These are phyloP conservation scores for Taurulus bubalis DNA, from an alignment of 2,113 vertebrate species.

Conservation along the genomic window DNA sequence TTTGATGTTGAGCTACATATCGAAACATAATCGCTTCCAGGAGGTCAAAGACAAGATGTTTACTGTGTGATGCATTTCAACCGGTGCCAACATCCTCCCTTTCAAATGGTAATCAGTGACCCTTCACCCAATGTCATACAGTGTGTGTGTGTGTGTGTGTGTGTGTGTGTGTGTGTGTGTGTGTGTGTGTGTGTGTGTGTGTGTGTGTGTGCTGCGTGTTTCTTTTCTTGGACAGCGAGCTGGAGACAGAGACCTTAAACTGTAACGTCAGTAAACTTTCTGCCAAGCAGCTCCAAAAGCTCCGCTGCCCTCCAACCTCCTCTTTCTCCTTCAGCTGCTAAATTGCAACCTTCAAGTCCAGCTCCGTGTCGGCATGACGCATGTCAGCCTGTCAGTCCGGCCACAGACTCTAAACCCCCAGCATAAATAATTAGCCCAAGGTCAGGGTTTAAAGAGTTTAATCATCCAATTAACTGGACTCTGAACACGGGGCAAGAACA, in stretches of 20 bases:
- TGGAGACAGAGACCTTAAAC: slow-evolving; percentile 31
- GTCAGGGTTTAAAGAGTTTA: slow-evolving; percentile 72
- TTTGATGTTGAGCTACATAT: not conserved
- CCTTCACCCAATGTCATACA: not conserved
- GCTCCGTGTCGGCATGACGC: not conserved
- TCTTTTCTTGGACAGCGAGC: not conserved
- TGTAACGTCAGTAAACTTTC: slow-evolving; percentile 46
- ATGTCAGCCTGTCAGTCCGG: slow-evolving; percentile 35
- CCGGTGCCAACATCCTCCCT: slow-evolving; percentile 51
- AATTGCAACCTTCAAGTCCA: slow-evolving; percentile 19
- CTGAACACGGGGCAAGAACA: slow-evolving; percentile 57
- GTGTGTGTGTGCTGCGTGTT: not conserved
- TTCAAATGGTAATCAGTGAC: slow-evolving; percentile 60
- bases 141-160: not conserved
- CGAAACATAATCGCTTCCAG: not conserved
- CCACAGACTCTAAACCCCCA: slow-evolving; percentile 37
- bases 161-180: too few species aligned
- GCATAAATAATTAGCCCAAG: slow-evolving; percentile 60
- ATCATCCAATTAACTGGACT: slow-evolving; percentile 64
- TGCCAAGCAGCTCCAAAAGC: slow-evolving; percentile 41
- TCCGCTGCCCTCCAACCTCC: slow-evolving; percentile 4
- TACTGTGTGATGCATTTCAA: slow-evolving; percentile 20
- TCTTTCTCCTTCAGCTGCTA: slow-evolving; percentile 21
- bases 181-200: not conserved
- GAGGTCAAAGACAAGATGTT: slow-evolving; percentile 31